These are phyloP conservation scores for Dryobates pubescens DNA, from an alignment of 2,797 vertebrate species.

Conservation along the genomic window DNA sequence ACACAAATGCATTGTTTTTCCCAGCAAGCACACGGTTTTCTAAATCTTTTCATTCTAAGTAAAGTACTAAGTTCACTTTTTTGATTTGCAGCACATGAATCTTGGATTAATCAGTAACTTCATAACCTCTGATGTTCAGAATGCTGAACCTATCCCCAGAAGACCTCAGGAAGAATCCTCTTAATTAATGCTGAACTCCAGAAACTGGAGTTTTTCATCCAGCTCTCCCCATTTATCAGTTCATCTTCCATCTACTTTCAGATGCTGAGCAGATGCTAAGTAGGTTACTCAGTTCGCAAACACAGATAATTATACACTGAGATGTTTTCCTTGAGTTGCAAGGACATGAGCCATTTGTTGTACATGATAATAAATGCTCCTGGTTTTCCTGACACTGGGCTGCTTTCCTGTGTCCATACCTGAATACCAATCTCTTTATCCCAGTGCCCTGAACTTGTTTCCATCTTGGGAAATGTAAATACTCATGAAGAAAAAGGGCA, in stretches of 20 bases:
- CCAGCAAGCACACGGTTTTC: background rate
- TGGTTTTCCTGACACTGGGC: background rate
- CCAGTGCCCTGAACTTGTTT: background rate
- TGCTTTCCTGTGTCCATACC: background rate
- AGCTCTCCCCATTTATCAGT: background rate
- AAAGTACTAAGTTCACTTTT: constrained; percentile 7
- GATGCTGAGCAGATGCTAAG: background rate
- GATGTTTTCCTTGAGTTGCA: background rate
- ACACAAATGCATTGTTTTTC: background rate
- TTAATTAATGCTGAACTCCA: constrained; percentile 12
- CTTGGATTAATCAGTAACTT: constrained; percentile 40
- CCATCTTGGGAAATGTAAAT: background rate
- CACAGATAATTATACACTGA: constrained; percentile 20
- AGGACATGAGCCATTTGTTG: background rate
- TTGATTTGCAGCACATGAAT: background rate
- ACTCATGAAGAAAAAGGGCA: background rate
- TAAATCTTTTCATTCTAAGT: background rate
- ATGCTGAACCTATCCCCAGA: background rate
- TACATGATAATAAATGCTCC: background rate
- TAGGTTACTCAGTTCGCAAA: constrained; percentile 36
- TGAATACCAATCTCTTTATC: background rate
- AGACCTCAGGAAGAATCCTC: background rate
- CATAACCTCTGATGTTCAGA: background rate
- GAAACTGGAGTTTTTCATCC: background rate
- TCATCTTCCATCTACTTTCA: constrained; percentile 15